Percentiles rank a stretch among this genome's conserved stretches.
Evolutionary conservation across 1,140 invertebrate genomes (phyloP).

Genomic region (Drosophila lowei): DNA sequence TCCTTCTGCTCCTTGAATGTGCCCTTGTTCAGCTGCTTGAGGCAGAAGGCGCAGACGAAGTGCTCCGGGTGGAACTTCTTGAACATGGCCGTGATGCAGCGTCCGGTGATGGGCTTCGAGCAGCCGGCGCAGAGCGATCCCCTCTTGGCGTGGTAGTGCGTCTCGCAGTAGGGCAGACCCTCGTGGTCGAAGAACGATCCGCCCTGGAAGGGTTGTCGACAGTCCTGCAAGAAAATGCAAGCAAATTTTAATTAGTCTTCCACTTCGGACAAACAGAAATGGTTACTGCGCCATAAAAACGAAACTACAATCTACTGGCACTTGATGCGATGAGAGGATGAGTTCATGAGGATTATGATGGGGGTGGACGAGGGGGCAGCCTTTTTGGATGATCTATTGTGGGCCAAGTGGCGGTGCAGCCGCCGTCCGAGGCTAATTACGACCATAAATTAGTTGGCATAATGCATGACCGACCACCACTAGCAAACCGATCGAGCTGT

Average conservation of each 20-base stretch:
- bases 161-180: slow-evolving; percentile 98
- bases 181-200: slow-evolving; percentile 98
- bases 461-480: slow-evolving; percentile 45
- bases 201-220: slow-evolving; percentile 95
- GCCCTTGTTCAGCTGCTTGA: slow-evolving; percentile 98
- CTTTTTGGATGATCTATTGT: slow-evolving; percentile 58
- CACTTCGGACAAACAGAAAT: slow-evolving; percentile 6
- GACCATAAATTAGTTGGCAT: slow-evolving; percentile 71
- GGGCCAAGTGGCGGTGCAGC: slow-evolving; percentile 39
- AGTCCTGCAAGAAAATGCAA: slow-evolving; percentile 88
- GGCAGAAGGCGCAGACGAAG: slow-evolving; percentile 97
- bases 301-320: slow-evolving; percentile 26
- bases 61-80: slow-evolving; percentile 99
- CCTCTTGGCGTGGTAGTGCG: slow-evolving; percentile 97
- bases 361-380: slow-evolving; percentile 10
- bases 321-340: background rate
- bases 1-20: slow-evolving; percentile 99
- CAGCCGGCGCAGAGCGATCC: slow-evolving; percentile 98
- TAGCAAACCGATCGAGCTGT: slow-evolving; percentile 35
- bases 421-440: slow-evolving; percentile 64
- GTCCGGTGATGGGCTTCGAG: slow-evolving; percentile 97
- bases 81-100: slow-evolving; percentile 99
- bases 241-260: background rate
- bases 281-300: slow-evolving; percentile 44
- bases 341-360: slow-evolving; percentile 11